These are phyloP conservation scores for Jaculus jaculus DNA, from an alignment of 2,113 vertebrate genomes.

Conservation along the genomic window DNA sequence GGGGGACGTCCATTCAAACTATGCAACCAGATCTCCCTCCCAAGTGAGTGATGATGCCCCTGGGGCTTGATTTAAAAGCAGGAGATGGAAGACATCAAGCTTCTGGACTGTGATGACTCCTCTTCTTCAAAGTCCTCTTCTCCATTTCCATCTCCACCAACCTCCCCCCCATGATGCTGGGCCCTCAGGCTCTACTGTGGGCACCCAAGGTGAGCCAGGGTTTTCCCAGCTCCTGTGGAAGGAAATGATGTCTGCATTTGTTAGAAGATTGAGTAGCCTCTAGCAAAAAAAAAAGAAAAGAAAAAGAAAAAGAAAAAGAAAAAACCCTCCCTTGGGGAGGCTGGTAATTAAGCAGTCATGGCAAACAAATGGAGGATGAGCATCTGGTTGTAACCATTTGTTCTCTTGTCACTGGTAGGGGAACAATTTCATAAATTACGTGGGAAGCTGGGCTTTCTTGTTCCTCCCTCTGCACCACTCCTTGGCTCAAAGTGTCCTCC, in stretches of 20 bases:
- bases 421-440: slow-evolving; percentile 64
- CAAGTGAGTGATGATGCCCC: too few species aligned
- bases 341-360: slow-evolving; percentile 72
- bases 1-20: too few species aligned
- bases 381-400: slow-evolving; percentile 65
- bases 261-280: slow-evolving; percentile 40
- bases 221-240: not conserved
- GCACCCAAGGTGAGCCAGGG: not conserved
- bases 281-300: not conserved
- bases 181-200: not conserved
- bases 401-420: slow-evolving; percentile 55
- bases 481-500: not conserved
- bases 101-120: not conserved
- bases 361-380: slow-evolving; percentile 56
- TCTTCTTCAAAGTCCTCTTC: not conserved
- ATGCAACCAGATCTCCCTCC: not conserved
- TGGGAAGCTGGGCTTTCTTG: slow-evolving; percentile 20
- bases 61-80: not conserved
- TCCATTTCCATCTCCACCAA: too few species aligned
- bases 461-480: not conserved
- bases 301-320: not conserved
- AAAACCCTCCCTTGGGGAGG: slow-evolving; percentile 46
- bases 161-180: rapidly evolving
- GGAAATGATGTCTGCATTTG: slow-evolving; percentile 53
- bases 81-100: not conserved